phyloP scores from a whole-genome alignment of 2,888 invertebrate species.

The Rhodophaea formosa region DNA sequence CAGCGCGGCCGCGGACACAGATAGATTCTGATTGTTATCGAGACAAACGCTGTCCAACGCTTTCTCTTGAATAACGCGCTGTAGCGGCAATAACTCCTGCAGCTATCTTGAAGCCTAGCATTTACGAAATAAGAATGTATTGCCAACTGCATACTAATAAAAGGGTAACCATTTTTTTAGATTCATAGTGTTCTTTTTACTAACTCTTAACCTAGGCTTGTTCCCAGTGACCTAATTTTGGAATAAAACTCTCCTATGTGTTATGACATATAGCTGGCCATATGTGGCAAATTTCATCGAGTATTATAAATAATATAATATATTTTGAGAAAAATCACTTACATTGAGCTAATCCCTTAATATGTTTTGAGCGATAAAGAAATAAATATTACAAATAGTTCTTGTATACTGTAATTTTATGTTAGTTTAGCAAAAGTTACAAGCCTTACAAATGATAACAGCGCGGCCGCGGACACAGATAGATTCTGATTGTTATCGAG shows the following conservation, averaged over 20 bases:
- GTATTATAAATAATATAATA: too few relatives aligned
- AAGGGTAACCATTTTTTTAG: background rate
- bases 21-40: slow-evolving; percentile 73
- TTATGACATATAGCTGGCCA: too few relatives aligned
- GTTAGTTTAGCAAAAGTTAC: background rate
- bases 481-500: slow-evolving; percentile 72
- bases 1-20: slow-evolving; percentile 58
- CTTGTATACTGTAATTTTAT: slow-evolving; percentile 6
- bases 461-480: slow-evolving; percentile 59
- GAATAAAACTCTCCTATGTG: too few relatives aligned
- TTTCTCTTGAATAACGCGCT: slow-evolving; percentile 58
- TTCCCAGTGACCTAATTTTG: too few relatives aligned
- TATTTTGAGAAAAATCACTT: too few relatives aligned
- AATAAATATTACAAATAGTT: background rate
- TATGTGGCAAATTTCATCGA: too few relatives aligned
- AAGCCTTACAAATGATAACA: slow-evolving; percentile 37
- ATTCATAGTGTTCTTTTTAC: too few relatives aligned
- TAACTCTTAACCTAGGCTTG: too few relatives aligned
- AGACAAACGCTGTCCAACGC: slow-evolving; percentile 59
- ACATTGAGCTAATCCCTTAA: too few relatives aligned
- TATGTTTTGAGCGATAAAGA: too few relatives aligned
- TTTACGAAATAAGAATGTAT: slow-evolving; percentile 64
- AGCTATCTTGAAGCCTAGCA: slow-evolving; percentile 63
- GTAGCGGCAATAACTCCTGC: slow-evolving; percentile 62
- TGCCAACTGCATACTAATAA: slow-evolving; percentile 38